phyloP scores from a whole-genome alignment of 2,888 invertebrate genomes.

The Gasteruption jaculator region DNA sequence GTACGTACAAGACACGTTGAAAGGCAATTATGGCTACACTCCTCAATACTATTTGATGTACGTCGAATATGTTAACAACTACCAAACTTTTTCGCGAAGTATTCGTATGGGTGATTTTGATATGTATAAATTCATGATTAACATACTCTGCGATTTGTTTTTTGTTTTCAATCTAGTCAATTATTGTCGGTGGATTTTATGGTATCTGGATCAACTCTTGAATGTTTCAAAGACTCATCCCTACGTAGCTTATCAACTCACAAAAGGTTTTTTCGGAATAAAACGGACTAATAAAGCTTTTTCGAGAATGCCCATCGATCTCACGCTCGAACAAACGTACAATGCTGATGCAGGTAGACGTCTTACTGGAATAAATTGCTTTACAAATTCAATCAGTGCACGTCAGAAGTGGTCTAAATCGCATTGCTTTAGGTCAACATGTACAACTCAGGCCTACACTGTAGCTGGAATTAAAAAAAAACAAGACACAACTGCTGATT shows the following conservation, averaged over 20 bases:
- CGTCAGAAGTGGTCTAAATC: no score
- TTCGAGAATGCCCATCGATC: no score
- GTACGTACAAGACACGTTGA: slow-evolving; percentile 16
- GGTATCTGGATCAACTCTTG: slow-evolving; percentile 32
- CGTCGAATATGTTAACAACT: slow-evolving; percentile 23
- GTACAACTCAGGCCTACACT: no score
- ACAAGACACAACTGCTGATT: no score
- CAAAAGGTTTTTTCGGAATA: slow-evolving; percentile 32
- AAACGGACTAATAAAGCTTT: slow-evolving; percentile 34
- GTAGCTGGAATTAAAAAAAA: no score
- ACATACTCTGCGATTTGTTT: slow-evolving; percentile 26
- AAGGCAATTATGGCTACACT: slow-evolving; percentile 29
- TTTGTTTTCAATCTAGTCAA: slow-evolving; percentile 28
- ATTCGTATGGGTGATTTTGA: slow-evolving; percentile 28
- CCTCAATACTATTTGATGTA: slow-evolving; percentile 29
- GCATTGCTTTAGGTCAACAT: no score
- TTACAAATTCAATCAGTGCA: no score
- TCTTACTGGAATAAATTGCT: no score
- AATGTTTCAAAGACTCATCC: slow-evolving; percentile 34
- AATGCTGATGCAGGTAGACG: no score
- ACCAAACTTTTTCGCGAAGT: slow-evolving; percentile 24
- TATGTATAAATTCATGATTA: slow-evolving; percentile 21
- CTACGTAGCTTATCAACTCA: slow-evolving; percentile 25
- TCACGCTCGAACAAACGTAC: no score
- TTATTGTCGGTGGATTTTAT: slow-evolving; percentile 31